A percentile compares a stretch with the other conserved stretches of the same genome.
phyloP scores from a whole-genome alignment of 2,113 vertebrate species.

The Dasyornis broadbenti region DNA sequence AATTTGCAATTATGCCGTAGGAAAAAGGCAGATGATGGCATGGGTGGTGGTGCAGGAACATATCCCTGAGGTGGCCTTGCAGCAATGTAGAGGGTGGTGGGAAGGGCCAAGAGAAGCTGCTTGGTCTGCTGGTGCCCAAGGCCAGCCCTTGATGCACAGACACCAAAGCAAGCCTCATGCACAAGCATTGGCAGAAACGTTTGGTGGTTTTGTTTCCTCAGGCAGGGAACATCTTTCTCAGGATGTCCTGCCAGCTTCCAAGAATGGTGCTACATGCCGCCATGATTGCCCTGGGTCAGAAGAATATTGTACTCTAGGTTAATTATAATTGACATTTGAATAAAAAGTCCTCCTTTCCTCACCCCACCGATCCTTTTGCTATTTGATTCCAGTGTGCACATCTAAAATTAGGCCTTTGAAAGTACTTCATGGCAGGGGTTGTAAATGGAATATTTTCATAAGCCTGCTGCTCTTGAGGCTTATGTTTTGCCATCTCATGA shows the following conservation, averaged over 20 bases:
- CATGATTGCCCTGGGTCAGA: background rate
- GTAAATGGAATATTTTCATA: conserved; percentile 11
- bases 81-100: background rate
- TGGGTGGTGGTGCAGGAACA: fast-evolving
- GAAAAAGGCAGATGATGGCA: background rate
- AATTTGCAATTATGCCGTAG: background rate
- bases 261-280: background rate
- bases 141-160: background rate
- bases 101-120: background rate
- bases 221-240: background rate
- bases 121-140: background rate
- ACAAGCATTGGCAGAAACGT: background rate
- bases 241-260: background rate
- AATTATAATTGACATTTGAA: conserved; percentile 25
- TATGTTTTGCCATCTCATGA: conserved; percentile 29
- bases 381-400: background rate
- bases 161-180: background rate
- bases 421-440: background rate
- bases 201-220: background rate
- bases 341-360: background rate
- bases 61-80: fast-evolving
- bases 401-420: conserved; percentile 31
- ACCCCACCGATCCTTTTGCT: background rate
- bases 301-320: background rate
- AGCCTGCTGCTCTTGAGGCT: conserved; percentile 2